Evolutionary conservation across 2,113 vertebrate species (phyloP).

Genomic region (Catharus fuscescens): DNA sequence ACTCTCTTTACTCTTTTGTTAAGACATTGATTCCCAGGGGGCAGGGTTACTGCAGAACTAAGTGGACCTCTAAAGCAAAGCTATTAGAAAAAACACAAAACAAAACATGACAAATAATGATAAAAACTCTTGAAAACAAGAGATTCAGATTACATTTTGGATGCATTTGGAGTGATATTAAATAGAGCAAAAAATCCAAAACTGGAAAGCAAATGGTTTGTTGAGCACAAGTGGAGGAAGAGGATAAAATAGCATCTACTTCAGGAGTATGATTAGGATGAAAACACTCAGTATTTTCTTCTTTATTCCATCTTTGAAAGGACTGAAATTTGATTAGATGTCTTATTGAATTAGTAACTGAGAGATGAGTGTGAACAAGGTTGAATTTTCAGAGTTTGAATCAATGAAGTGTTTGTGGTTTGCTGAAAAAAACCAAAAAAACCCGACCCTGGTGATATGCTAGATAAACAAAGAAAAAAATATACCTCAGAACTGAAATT

Average conservation of each 20-base stretch:
- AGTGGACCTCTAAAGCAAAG: slow-evolving; percentile 53
- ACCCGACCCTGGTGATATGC: not conserved
- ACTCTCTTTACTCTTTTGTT: slow-evolving; percentile 28
- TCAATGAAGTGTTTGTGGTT: slow-evolving; percentile 27
- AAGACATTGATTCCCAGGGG: slow-evolving; percentile 67
- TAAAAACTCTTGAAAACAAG: not conserved
- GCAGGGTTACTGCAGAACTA: slow-evolving; percentile 51
- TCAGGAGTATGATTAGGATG: slow-evolving; percentile 42
- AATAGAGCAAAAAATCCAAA: not conserved
- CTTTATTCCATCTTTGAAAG: slow-evolving; percentile 30
- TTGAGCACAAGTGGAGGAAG: slow-evolving; percentile 12
- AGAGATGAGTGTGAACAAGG: not conserved
- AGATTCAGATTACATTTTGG: slow-evolving; percentile 30
- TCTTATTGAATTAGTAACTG: slow-evolving; percentile 20
- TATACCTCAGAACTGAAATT: slow-evolving; percentile 60
- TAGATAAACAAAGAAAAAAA: slow-evolving; percentile 68
- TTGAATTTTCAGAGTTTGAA: slow-evolving; percentile 46
- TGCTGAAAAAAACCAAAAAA: not conserved
- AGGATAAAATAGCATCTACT: slow-evolving; percentile 27
- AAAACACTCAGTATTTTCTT: not conserved
- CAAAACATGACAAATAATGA: not conserved
- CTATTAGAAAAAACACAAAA: not conserved
- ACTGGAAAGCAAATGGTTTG: slow-evolving; percentile 46
- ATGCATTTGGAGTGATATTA: not conserved
- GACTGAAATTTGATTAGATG: slow-evolving; percentile 23